phyloP scores from a whole-genome alignment of 92 coral and sea anemone genomes.

The Paragorgia papillata region DNA sequence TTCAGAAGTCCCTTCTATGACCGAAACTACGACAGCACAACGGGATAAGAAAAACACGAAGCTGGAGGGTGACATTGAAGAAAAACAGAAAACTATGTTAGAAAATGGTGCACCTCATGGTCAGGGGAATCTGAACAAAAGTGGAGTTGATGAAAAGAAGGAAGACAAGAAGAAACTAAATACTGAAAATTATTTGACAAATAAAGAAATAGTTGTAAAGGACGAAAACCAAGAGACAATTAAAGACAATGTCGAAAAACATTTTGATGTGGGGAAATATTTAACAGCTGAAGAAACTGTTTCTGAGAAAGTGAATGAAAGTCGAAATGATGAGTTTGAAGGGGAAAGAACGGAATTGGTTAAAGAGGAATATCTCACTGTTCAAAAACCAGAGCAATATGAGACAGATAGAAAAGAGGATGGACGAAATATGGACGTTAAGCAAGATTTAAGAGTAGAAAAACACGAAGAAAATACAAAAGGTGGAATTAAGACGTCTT shows the following conservation, averaged over 20 bases:
- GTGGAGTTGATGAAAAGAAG: background rate
- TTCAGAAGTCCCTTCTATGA: background rate
- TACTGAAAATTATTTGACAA: background rate
- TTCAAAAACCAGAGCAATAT: background rate
- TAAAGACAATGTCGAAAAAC: background rate
- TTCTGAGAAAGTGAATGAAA: background rate
- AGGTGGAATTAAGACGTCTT: conserved; percentile 23
- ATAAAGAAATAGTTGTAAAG: background rate
- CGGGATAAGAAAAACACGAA: background rate
- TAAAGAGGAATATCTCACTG: background rate
- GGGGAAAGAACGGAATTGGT: background rate
- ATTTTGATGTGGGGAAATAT: background rate
- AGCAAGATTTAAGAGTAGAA: background rate
- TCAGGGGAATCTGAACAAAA: background rate
- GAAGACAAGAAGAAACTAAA: background rate
- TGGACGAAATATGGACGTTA: background rate
- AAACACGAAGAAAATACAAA: background rate
- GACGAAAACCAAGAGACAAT: background rate
- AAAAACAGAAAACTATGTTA: background rate
- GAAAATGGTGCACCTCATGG: background rate
- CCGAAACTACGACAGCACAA: too few species aligned
- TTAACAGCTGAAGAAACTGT: background rate
- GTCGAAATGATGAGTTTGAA: background rate
- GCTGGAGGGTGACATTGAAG: background rate
- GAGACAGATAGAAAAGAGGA: background rate